Base-by-base conservation (phyloP, 1,140 invertebrate species). In the Scaptomyza hsui region DNA sequence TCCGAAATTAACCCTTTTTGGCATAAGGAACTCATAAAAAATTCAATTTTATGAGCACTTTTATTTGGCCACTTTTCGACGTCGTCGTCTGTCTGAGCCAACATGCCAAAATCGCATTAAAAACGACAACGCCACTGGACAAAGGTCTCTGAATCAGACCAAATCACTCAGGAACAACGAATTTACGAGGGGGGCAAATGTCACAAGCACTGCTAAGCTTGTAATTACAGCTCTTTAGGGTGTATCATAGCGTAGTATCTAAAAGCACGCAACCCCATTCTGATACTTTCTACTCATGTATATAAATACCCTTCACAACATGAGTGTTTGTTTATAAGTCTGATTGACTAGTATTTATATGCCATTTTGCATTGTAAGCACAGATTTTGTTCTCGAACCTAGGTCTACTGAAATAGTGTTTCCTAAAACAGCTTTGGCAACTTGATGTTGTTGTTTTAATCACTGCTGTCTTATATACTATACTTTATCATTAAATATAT, bases 21-120 rank as follows among this genome's bases (percentile, higher is more conserved):
- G 59, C 72, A 75, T 59, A 69, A 69, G 71, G 65, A 69, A 75
- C 78, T 86, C 82, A 86, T 86, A 86, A 88, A 88, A 88, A 88
- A 88, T 88, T 88, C 78, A 88, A 88, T 88, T 88, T 88, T 88
- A 88, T 88, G 83, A 80, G 63, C 78, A 71, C 61, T 88, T 85
- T 88, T 88, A 76, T 88, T 88, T 86, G 74, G 80, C 74, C 82
- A 82, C 78, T 86, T 72, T 64, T 67, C 47, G 26, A 2, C 26
- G 26, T 29, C 19, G n/a, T n/a, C 4, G 60, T 69, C 48, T 74
- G 72, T 73, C 72, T 63, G 59, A n/a, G 52, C 7, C 26, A 29
- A 74, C 65, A 74, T 74, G 72, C 72, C 72, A 74, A 71, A 70
- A 70, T 63, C 59, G 47, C 59, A 70, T 70, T 74, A 70, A 73